Evolutionary conservation across 2,113 vertebrate species (phyloP).

Genomic region (Grammomys surdaster): DNA sequence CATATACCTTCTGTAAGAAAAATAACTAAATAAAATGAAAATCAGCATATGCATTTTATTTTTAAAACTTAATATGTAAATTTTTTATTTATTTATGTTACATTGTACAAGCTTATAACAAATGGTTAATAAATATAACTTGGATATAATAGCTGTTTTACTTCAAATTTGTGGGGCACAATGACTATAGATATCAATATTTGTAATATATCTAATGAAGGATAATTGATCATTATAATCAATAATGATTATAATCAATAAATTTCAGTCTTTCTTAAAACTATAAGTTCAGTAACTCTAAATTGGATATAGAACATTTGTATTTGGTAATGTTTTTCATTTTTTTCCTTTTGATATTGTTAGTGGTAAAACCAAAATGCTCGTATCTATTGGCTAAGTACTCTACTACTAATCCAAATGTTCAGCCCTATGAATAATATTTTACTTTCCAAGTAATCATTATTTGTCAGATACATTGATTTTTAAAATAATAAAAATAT

Average conservation of each 20-base stretch:
- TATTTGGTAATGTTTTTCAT: not conserved
- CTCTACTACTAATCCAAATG: not conserved
- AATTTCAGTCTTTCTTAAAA: not conserved
- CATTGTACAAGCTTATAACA: not conserved
- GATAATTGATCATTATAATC: not conserved
- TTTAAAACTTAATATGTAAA: too few relatives aligned
- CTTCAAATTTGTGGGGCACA: not conserved
- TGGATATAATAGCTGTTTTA: not conserved
- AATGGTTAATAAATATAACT: not conserved
- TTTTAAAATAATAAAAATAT: not conserved
- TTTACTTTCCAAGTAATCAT: not conserved
- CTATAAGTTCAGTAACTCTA: not conserved
- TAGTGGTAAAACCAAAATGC: accelerated
- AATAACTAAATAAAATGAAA: too few relatives aligned
- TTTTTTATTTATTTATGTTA: not conserved
- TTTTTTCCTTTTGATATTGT: not conserved
- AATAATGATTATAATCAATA: not conserved
- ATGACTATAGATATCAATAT: not conserved
- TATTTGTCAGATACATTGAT: not conserved
- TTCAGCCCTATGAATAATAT: not conserved
- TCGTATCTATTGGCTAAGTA: not conserved
- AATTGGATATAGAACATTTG: not conserved
- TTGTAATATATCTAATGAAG: not conserved
- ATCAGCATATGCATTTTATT: too few relatives aligned
- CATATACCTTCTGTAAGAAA: too few relatives aligned